Base-by-base conservation (phyloP, 2,113 vertebrate genomes). In the Pionites leucogaster region DNA sequence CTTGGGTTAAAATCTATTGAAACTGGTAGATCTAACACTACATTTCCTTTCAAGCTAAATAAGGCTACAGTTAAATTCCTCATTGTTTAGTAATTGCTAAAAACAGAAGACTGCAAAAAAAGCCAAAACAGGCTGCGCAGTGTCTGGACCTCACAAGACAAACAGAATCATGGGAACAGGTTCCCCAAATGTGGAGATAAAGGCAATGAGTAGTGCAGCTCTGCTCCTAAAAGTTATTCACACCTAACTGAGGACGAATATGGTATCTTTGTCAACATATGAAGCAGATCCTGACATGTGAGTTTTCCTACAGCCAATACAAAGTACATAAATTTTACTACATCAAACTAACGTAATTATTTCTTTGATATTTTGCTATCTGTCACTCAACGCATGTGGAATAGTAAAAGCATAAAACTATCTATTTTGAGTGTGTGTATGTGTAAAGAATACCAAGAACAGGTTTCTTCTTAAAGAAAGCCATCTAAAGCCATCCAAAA, bases 401-500 rank as follows among this genome's bases (percentile, higher is more conserved):
- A 84, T 13, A 90, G 72, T 64, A 71, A 82, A 92, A 87, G 37
- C 44, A 74, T 31, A 74, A 47, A 88, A 85, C 5, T 64, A 15
- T 16, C 41, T 31, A 4, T 62, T 95, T 92, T 83, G 52, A 0
- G 0, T 39, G 44, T 41, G 11, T 31, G 4, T 23, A 59, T 59
- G 17, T 37, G 69, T 88, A 76, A 94, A 93, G 42, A 88, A 95
- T 35, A 87, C 10, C 46, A 90, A 87, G 82, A 97, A n/a, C 53
- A 82, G 42, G 33, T 69, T 90, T 97, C 72, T 88, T 82, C 90
- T 89, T 93, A 93, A 80, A 96, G 69, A 75, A 97, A 96, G 72
- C n/a, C 35, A 82, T 35, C 25, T 53, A 90, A 96, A 97, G 88
- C 41, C 64, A 91, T 49, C 20, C 31, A 75, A 96, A 97, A 96